Conservation (phyloP, 2,797 vertebrate genomes). For the Cichlasoma orientale region DNA sequence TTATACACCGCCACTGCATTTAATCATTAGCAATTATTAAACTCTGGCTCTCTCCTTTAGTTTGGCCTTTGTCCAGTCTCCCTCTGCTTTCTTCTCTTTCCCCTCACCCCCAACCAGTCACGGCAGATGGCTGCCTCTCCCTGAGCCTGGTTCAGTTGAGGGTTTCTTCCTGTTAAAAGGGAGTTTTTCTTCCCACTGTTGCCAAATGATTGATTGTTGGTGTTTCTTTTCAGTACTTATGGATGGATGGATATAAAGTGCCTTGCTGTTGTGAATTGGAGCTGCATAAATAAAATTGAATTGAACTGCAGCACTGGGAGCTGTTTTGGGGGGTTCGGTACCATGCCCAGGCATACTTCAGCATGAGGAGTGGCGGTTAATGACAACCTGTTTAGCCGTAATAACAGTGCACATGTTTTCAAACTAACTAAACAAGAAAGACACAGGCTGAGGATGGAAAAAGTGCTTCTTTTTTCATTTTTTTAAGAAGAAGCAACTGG, state of each 20-base stretch:
- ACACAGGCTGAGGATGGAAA: neutral
- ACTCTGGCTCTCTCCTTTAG: neutral
- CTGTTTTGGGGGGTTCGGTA: neutral
- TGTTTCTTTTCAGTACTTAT: neutral
- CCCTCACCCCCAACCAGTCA: neutral
- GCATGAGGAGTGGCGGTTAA: neutral
- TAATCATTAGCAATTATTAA: neutral
- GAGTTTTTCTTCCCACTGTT: neutral
- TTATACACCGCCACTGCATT: neutral
- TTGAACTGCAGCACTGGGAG: neutral
- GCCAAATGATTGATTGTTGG: neutral
- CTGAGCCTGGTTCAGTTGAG: neutral
- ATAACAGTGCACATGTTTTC: neutral
- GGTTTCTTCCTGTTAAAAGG: neutral
- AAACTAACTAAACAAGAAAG: neutral
- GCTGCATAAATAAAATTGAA: neutral
- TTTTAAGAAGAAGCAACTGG: neutral
- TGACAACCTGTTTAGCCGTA: neutral
- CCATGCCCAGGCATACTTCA: neutral
- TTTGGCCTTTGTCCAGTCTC: neutral
- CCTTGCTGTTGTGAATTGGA: too few relatives aligned
- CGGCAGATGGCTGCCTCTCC: neutral
- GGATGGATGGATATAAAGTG: too few relatives aligned
- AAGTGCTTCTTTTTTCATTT: too few relatives aligned
- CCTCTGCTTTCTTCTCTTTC: neutral